phyloP scores from a whole-genome alignment of 2,797 vertebrate species.

The Acestrorhynchus altus region DNA sequence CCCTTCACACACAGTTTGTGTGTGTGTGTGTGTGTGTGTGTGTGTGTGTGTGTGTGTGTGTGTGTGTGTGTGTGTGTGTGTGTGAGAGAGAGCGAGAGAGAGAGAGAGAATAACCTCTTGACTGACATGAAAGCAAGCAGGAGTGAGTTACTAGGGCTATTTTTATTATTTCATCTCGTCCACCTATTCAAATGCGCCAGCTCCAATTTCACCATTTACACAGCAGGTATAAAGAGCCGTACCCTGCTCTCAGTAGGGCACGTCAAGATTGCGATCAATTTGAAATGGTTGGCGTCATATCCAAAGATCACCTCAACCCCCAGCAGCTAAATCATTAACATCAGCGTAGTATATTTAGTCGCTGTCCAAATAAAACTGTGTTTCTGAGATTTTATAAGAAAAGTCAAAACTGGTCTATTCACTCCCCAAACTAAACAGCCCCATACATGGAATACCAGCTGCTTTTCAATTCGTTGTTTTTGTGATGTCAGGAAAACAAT shows the following conservation, averaged over 20 bases:
- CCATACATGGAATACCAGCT: too few relatives aligned
- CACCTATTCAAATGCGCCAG: conserved; percentile 64
- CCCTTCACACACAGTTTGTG: conserved; percentile 39
- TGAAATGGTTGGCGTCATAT: neutral
- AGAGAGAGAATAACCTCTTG: conserved; percentile 4
- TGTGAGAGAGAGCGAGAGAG: too few relatives aligned
- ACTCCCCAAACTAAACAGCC: too few relatives aligned
- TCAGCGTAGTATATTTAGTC: neutral
- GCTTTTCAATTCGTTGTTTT: too few relatives aligned
- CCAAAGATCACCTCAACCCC: neutral
- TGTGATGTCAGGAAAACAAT: too few relatives aligned
- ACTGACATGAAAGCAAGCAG: conserved; percentile 7
- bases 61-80: neutral
- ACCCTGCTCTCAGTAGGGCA: neutral
- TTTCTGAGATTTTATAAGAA: too few relatives aligned
- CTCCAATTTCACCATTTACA: conserved; percentile 76
- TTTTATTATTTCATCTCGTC: conserved; percentile 70
- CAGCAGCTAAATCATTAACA: neutral
- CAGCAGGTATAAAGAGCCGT: conserved; percentile 46
- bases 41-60: conserved; percentile 17
- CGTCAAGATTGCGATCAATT: neutral
- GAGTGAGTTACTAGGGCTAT: conserved; percentile 68
- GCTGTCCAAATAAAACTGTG: too few relatives aligned
- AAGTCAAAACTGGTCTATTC: too few relatives aligned
- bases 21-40: neutral